Evolutionary conservation across 1,140 invertebrate genomes (phyloP).

Genomic region (Delia radicum): DNA sequence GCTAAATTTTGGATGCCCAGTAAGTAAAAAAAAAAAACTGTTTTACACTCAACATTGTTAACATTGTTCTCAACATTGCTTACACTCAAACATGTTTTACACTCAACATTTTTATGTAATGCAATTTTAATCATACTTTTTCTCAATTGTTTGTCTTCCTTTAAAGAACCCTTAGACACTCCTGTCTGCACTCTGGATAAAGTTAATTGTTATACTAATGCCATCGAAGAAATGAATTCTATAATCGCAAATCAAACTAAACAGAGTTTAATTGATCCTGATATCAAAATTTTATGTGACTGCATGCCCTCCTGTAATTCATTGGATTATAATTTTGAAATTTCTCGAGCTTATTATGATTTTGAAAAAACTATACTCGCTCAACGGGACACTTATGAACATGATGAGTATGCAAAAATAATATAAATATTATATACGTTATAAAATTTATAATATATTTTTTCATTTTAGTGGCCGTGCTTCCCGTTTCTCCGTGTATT

Average conservation of each 20-base stretch:
- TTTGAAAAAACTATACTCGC: conserved; percentile 40
- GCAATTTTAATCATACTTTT: too few species aligned
- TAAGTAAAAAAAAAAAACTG: conserved; percentile 45
- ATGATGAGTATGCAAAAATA: conserved; percentile 37
- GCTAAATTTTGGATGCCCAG: conserved; percentile 70
- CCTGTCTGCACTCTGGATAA: conserved; percentile 39
- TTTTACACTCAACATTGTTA: too few species aligned
- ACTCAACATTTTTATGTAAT: too few species aligned
- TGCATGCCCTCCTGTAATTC: conserved; percentile 69
- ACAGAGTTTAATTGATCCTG: conserved; percentile 34
- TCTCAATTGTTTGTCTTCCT: neutral
- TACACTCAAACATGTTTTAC: neutral
- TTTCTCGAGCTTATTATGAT: conserved; percentile 60
- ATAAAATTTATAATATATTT: neutral
- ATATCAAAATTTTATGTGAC: conserved; percentile 56
- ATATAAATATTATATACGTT: too few species aligned
- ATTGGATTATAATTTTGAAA: conserved; percentile 67
- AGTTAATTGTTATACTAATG: conserved; percentile 46
- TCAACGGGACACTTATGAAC: conserved; percentile 41
- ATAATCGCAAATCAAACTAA: conserved; percentile 44
- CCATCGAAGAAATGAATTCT: conserved; percentile 46
- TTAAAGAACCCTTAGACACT: conserved; percentile 39
- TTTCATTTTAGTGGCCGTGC: conserved; percentile 35
- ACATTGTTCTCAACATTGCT: neutral
- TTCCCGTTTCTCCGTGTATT: conserved; percentile 59